A percentile compares a stretch with the other conserved stretches of the same genome.
Evolutionary conservation across 2,888 invertebrate species (phyloP).

Genomic region (Dasysyrphus albostriatus): DNA sequence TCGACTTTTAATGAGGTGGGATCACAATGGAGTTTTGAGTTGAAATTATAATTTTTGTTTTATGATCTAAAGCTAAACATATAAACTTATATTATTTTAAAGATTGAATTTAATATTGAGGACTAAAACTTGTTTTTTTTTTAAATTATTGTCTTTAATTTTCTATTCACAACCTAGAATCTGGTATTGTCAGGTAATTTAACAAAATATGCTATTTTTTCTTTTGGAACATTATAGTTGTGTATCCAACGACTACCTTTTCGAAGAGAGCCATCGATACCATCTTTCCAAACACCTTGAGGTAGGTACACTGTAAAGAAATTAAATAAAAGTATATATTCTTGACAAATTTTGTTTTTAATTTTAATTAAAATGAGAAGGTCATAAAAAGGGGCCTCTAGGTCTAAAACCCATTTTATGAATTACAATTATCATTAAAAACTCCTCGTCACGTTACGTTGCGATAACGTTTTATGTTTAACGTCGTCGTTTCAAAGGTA

Average conservation of each 20-base stretch:
- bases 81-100: constrained; percentile 22
- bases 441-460: too few relatives aligned
- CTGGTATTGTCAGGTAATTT: constrained; percentile 93
- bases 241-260: constrained; percentile 97
- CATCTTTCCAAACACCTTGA: constrained; percentile 96
- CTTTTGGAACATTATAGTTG: constrained; percentile 91
- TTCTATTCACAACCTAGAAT: constrained; percentile 84
- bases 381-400: too few relatives aligned
- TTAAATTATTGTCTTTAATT: constrained; percentile 45
- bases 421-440: too few relatives aligned
- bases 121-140: constrained; percentile 26
- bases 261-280: constrained; percentile 92
- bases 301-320: constrained; percentile 91
- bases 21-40: constrained; percentile 75
- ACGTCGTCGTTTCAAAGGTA: too few relatives aligned
- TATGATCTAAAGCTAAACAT: constrained; percentile 21
- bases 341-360: too few relatives aligned
- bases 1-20: constrained; percentile 68
- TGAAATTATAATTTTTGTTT: constrained; percentile 37
- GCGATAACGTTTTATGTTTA: too few relatives aligned
- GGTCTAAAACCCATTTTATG: too few relatives aligned
- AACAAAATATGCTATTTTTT: constrained; percentile 92
- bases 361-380: too few relatives aligned
- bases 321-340: not conserved
- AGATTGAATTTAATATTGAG: constrained; percentile 44